Evolutionary conservation across 2,888 invertebrate genomes (phyloP).

Genomic region (Nephrotoma flavescens): DNA sequence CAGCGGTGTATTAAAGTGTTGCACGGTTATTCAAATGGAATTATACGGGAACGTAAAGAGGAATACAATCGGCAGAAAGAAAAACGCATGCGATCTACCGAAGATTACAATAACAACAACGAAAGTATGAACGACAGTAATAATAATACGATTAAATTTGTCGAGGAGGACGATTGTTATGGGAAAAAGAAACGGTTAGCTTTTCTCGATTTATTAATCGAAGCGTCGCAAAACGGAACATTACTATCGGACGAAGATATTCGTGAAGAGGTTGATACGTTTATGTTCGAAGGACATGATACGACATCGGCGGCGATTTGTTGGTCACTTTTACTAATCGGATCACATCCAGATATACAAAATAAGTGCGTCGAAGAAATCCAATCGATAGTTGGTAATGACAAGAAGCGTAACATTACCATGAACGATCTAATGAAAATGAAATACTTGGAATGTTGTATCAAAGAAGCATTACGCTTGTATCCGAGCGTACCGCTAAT

Average conservation of each 20-base stretch:
- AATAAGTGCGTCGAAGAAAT: constrained; percentile 35
- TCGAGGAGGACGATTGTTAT: constrained; percentile 19
- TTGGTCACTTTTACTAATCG: constrained; percentile 30
- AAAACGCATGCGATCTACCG: constrained; percentile 7
- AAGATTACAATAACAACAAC: constrained; percentile 11
- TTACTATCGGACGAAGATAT: constrained; percentile 33
- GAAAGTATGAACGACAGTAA: constrained; percentile 17
- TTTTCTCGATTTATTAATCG: constrained; percentile 41
- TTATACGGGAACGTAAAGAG: constrained; percentile 34
- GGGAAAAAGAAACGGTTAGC: constrained; percentile 38
- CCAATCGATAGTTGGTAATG: constrained; percentile 32
- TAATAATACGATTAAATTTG: constrained; percentile 12
- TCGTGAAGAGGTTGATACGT: constrained; percentile 48
- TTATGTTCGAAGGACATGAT: constrained; percentile 42
- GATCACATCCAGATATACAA: constrained; percentile 29
- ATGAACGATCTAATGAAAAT: constrained; percentile 45
- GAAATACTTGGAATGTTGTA: constrained; percentile 52
- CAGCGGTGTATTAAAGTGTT: constrained; percentile 31
- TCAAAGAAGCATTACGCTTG: constrained; percentile 50
- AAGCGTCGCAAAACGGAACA: constrained; percentile 37
- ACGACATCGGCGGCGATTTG: constrained; percentile 33
- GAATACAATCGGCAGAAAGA: constrained; percentile 23
- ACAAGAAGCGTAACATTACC: constrained; percentile 33
- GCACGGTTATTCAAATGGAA: constrained; percentile 34
- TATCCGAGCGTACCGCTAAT: constrained; percentile 55